Base-by-base conservation (phyloP, 1,140 invertebrate genomes). In the Vanessa tameamea region DNA sequence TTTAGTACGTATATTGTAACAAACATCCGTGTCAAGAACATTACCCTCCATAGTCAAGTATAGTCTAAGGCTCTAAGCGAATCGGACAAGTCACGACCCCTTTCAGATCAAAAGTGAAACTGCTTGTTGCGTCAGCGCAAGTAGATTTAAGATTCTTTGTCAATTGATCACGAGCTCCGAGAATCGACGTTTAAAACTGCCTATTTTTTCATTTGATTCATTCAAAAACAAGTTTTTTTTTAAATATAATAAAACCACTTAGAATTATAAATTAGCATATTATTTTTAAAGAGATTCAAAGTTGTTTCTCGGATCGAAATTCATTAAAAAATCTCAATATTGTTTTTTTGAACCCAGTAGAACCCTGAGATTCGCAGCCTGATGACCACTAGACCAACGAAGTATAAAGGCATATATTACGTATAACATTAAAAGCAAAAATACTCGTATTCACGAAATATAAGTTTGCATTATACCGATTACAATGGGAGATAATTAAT, bases 51-150 rank as follows among this genome's bases (percentile, higher is more conserved):
- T 12, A 55, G n/a, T 31, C 16, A 7, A 37, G 13, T 59, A 26
- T 13, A 59, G n/a, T 53, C 48, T n/a, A 15, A 51, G 48, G 5
- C 12, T 51, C 48, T 15, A 51, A 23, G 23, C 47, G 47, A 37
- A 37, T 69, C 37, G 73, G 66, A 57, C 72, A 57, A 75, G 80
- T 82, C 80, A 80, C 75, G 78, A 82, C 55, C 51, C 26, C 66
- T 69, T 72, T 70, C 72, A 59, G 69, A 74, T 75, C 76, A 79
- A 83, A 83, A 83, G 78, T 81, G 72, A 82, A 81, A 83, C 77
- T 73, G 63, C 51, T 69, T 55, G 63, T 83, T 78, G 75, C 81
- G 66, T 82, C 72, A 78, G 69, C 57, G 57, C 57, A 61, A 61
- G 14, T 51, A n/a, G 20, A 59, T 26, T 14, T 37, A 6, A 23